phyloP scores from a whole-genome alignment of 2,888 invertebrate genomes.

The Hoplodrina blanda region DNA sequence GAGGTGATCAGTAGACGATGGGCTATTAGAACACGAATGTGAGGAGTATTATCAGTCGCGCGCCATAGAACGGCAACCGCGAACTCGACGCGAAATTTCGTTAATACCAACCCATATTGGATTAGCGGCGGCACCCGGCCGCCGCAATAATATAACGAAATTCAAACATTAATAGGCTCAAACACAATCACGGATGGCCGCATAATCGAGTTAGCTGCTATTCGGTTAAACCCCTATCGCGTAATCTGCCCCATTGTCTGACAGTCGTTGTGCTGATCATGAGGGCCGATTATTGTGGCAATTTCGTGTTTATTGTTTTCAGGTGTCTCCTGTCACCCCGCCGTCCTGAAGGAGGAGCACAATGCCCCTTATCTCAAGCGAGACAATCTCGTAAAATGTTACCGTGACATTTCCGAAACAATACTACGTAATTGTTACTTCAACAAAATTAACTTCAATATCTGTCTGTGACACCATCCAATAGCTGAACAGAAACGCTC shows the following conservation, averaged over 20 bases:
- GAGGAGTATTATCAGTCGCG: slow-evolving; percentile 71
- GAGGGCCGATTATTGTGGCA: slow-evolving; percentile 89
- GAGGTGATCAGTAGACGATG: slow-evolving; percentile 64
- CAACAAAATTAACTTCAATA: slow-evolving; percentile 54
- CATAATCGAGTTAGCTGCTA: slow-evolving; percentile 90
- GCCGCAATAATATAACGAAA: slow-evolving; percentile 89
- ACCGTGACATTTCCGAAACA: slow-evolving; percentile 59
- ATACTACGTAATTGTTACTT: slow-evolving; percentile 55
- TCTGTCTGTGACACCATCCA: slow-evolving; percentile 48
- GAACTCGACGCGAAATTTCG: slow-evolving; percentile 79
- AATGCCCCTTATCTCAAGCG: slow-evolving; percentile 77
- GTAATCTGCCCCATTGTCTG: slow-evolving; percentile 89
- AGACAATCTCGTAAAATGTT: slow-evolving; percentile 76
- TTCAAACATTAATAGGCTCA: slow-evolving; percentile 90
- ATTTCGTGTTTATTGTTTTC: slow-evolving; percentile 89
- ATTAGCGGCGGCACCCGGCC: slow-evolving; percentile 82
- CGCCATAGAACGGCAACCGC: slow-evolving; percentile 70
- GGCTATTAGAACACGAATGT: slow-evolving; percentile 70
- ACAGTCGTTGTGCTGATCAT: slow-evolving; percentile 86
- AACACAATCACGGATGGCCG: slow-evolving; percentile 90
- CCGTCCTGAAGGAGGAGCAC: slow-evolving; percentile 77
- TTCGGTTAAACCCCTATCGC: slow-evolving; percentile 89
- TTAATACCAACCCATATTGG: slow-evolving; percentile 86
- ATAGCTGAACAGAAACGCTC: slow-evolving; percentile 49
- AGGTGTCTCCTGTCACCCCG: slow-evolving; percentile 82